phyloP scores from a whole-genome alignment of 2,888 invertebrate genomes.

The Dysmachus trigonus region DNA sequence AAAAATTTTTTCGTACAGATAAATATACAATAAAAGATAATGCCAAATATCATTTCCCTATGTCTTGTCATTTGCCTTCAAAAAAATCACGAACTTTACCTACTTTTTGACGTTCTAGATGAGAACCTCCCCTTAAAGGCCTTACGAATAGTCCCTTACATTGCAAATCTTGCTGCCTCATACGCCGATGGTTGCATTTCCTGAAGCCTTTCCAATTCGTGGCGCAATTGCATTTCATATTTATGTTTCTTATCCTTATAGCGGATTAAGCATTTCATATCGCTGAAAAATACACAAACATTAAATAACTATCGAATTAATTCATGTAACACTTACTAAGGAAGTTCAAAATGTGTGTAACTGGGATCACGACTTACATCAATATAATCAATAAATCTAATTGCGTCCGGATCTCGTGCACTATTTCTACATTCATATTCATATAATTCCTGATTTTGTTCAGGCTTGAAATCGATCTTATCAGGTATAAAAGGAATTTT shows the following conservation, averaged over 20 bases:
- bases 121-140: too few species aligned
- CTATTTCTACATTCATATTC: background rate
- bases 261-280: background rate
- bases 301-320: background rate
- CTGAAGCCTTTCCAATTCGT: slow-evolving; percentile 15
- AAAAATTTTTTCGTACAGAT: too few species aligned
- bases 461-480: background rate
- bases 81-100: too few species aligned
- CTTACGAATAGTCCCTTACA: background rate
- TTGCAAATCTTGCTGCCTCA: slow-evolving; percentile 29
- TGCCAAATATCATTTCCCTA: too few species aligned
- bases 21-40: too few species aligned
- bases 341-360: background rate
- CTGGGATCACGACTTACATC: background rate
- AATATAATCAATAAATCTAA: background rate
- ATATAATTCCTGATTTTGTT: background rate
- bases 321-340: background rate
- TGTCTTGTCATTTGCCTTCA: too few species aligned
- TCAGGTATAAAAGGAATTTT: background rate
- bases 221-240: slow-evolving; percentile 8
- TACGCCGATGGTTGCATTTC: background rate
- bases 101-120: too few species aligned
- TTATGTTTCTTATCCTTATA: background rate
- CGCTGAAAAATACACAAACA: background rate
- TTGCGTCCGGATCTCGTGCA: background rate